Evolutionary conservation across 2,113 vertebrate species (phyloP).

Genomic region (Plestiodon gilberti): DNA sequence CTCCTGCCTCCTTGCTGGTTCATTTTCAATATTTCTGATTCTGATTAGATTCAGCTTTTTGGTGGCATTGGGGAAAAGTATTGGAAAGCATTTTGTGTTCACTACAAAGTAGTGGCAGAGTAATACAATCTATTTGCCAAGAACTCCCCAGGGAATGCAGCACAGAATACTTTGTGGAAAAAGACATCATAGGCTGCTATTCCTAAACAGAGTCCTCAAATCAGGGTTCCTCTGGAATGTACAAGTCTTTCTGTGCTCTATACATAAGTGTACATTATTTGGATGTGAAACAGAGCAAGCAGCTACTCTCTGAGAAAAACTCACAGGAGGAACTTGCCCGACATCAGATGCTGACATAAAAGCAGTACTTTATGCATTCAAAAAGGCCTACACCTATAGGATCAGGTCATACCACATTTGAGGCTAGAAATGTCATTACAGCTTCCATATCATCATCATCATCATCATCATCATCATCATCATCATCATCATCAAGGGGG

Average conservation of each 20-base stretch:
- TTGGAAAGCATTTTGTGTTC: slow-evolving; percentile 13
- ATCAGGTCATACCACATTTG: too few species aligned
- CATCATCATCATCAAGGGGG: too few species aligned
- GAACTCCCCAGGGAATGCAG: not conserved
- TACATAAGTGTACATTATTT: not conserved
- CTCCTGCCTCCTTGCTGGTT: not conserved
- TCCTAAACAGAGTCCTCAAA: not conserved
- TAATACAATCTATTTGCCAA: not conserved
- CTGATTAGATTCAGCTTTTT: slow-evolving; percentile 3
- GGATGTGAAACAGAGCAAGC: not conserved
- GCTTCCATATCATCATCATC: too few species aligned
- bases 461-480: too few species aligned
- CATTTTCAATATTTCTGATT: not conserved
- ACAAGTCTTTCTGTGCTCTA: not conserved
- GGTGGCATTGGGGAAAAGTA: not conserved
- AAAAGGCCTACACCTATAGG: too few species aligned
- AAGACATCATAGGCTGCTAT: not conserved
- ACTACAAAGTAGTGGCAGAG: not conserved
- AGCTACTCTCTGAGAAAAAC: not conserved
- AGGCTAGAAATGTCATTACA: too few species aligned
- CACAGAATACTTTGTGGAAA: not conserved
- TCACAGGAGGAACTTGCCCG: not conserved
- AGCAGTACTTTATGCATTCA: too few species aligned
- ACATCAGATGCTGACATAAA: not conserved
- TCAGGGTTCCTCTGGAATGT: not conserved